Base-by-base conservation (phyloP, 2,888 invertebrate species). In the Dasysyrphus albostriatus region DNA sequence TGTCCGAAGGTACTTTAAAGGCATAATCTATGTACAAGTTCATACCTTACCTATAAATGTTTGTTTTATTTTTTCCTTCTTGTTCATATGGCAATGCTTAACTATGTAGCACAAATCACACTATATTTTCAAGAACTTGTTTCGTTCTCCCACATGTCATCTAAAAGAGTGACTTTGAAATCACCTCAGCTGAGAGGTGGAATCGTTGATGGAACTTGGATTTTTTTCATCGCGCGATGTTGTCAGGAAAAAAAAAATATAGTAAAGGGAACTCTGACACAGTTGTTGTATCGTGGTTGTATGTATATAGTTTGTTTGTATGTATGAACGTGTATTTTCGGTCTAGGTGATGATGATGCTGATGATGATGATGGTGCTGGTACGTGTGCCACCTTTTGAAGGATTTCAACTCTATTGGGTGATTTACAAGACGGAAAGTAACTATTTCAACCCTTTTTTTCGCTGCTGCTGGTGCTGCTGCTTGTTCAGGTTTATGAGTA, bases 131-230 rank as follows among this genome's bases (percentile, higher is more conserved):
- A 51, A 70, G 32, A 39, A 39, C 39, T 65, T 16, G 5, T 16
- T 29, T 80, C 16, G 58, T 75, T 65, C 47, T 77, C 65, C 82
- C 51, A 32, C 39, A 75, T 80, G 61, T 83, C 79, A 80, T 80
- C 65, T 74, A 56, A 63, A 65, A 84, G 63, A 84, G 56, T 84
- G 84, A 80, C 49, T 58, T 63, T 59, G 65, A 73, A 76, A 63
- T 54, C 47, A 65, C 47, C 58, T 32, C 6, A 56, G 29, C 39
- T 42, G 54, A 42, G 39, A 29, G 49, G 19, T 32, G 16, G 19
- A 59, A 59, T 59, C 5, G 39, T 39, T 39, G 59, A 59, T 24
- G 58, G 34, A 39, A 37, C 16, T 19, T 3, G 16, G 6, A 10
- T 59, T 39, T 59, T 37, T 58, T 19, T 5, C 19, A 16, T n/a